Base-by-base conservation (phyloP, 2,113 vertebrate genomes). In the Candoia aspera region DNA sequence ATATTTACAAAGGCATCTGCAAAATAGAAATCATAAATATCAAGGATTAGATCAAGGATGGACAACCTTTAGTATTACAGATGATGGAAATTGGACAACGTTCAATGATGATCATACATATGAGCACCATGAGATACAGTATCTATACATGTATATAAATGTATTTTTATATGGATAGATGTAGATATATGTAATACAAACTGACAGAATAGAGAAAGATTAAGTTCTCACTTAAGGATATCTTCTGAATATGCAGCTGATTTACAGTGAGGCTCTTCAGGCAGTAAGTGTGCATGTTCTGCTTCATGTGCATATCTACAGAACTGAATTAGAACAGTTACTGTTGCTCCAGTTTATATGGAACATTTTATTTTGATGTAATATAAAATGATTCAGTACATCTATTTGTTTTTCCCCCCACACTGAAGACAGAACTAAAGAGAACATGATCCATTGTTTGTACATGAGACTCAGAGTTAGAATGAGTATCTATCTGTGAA, bases 401-500 rank as follows among this genome's bases (percentile, higher is more conserved):
- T 2, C 42, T n/a, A n/a, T 88, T 60, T 0, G 84, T 93, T 91
- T 91, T 8, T 11, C 24, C 29, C 49, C 49, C 49, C 49, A 49
- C 49, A 33, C 85, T 93, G 53, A 37, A 94, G 92, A 94, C 49
- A 93, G 93, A 9, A 6, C 15, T 85, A 33, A 5, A 86, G 33
- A 95, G 84, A 0, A 91, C 91, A 17, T 8, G 92, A 19, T 83
- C 17, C 17, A 42, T 37, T 88, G 90, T 84, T 94, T 89, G 73
- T n/a, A 60, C 62, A 0, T 24, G 79, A 94, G 83, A 94, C 29
- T 19, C 93, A 91, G 95, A 95, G 96, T 96, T 90, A 96, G 95
- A 94, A 96, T 94, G 86, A 90, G 95, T 94, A 86, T 92, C 23
- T 79, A 93, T 60, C 86, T 94, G 92, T 94, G 91, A 94, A 91